Evolutionary conservation across 2,797 vertebrate genomes (phyloP).

Genomic region (Poecilia velifera): DNA sequence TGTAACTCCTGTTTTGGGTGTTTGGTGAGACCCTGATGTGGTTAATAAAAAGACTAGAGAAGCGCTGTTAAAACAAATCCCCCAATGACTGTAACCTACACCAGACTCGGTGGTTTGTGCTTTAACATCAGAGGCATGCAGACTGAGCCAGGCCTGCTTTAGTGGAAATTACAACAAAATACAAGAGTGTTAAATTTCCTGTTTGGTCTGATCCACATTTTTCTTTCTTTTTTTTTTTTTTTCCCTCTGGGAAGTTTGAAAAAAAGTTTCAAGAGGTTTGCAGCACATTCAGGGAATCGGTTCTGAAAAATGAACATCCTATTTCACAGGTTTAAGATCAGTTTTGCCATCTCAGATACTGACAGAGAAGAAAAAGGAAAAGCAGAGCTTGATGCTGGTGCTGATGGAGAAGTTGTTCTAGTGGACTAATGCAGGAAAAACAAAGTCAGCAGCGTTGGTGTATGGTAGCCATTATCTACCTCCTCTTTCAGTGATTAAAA

Average conservation of each 20-base stretch:
- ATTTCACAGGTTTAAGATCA: constrained; percentile 44
- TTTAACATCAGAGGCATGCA: constrained; percentile 27
- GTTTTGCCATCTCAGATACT: constrained; percentile 27
- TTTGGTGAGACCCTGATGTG: constrained; percentile 65
- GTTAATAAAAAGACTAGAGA: constrained; percentile 58
- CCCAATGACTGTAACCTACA: constrained; percentile 24
- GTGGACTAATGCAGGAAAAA: constrained; percentile 63
- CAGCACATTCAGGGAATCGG: background rate
- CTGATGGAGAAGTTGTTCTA: constrained; percentile 43
- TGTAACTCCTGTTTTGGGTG: constrained; percentile 62
- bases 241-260: background rate
- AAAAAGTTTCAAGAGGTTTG: background rate
- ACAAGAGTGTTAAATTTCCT: constrained; percentile 29
- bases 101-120: constrained; percentile 60
- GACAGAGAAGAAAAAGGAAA: constrained; percentile 26
- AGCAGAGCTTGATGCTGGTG: constrained; percentile 54
- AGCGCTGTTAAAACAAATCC: constrained; percentile 59
- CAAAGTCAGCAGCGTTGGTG: constrained; percentile 62
- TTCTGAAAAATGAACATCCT: background rate
- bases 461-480: constrained; percentile 85
- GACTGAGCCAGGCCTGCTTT: constrained; percentile 18
- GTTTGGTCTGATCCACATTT: constrained; percentile 3
- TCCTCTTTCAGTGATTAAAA: constrained; percentile 85
- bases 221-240: background rate
- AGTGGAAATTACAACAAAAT: constrained; percentile 28